Base-by-base conservation (phyloP, 1,140 invertebrate species). In the Cyrtorhinus lividipennis region DNA sequence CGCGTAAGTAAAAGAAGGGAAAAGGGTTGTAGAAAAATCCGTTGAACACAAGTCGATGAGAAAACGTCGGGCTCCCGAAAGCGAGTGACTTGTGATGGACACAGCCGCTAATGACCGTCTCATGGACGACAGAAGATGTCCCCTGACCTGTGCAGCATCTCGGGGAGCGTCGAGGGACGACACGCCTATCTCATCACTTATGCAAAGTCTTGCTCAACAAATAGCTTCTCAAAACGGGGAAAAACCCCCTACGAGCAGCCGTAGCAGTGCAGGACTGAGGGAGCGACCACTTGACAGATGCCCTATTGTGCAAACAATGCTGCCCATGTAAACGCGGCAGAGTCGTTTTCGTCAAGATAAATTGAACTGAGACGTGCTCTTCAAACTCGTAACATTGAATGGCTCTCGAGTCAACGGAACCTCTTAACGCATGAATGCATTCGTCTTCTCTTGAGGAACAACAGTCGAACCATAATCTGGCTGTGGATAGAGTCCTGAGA, bases 181-280 rank as follows among this genome's bases (percentile, higher is more conserved):
- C 48, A 53, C 48, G 48, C 48, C 48, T 53, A 53, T 53, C 48
- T 53, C 48, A 53, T 53, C 48, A 5, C 20, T 53, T 53, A 53
- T 53, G 48, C 48, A 53, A 53, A 53, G 48, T 53, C 48, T 53
- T 53, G 48, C 48, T 53, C 48, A 53, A 53, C 48, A 53, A 53
- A 53, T 53, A 53, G 48, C 20, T 53, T 12, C 48, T n/a, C n/a
- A n/a, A n/a, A n/a, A n/a, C n/a, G n/a, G n/a, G n/a, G n/a, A n/a
- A n/a, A n/a, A n/a, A n/a, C n/a, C n/a, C n/a, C n/a, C n/a, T n/a
- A n/a, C n/a, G n/a, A n/a, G n/a, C n/a, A n/a, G n/a, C n/a, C n/a
- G n/a, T n/a, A n/a, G n/a, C n/a, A n/a, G n/a, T 53, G 12, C 48
- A 20, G 48, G 5, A 10, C 48, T 53, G 5, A 53, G 12, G 48